A percentile compares a stretch with the other conserved stretches of the same genome.
These are phyloP conservation scores for Drosophila sordidapex DNA, from an alignment of 2,888 invertebrate genomes.

Conservation along the genomic window DNA sequence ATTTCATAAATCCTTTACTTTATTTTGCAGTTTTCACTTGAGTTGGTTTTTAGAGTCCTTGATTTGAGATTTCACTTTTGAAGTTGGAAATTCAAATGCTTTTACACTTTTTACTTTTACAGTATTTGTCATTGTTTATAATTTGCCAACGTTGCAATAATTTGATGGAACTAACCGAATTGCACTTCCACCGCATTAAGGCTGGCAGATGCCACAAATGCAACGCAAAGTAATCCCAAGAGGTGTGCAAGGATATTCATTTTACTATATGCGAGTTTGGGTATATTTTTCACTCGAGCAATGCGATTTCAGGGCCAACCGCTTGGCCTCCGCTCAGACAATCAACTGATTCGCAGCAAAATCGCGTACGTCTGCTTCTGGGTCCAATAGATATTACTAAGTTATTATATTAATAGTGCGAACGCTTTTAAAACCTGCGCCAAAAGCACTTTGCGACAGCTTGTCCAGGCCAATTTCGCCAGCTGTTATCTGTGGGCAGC, in stretches of 20 bases:
- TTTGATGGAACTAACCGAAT: constrained; percentile 27
- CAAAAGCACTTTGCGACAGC: constrained; percentile 58
- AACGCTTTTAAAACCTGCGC: constrained; percentile 70
- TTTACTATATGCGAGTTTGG: not conserved
- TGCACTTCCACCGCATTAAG: not conserved
- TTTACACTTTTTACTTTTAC: not conserved
- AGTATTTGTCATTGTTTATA: not conserved
- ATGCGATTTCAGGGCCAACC: constrained; percentile 54
- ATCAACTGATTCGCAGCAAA: constrained; percentile 43
- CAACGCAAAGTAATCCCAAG: constrained; percentile 28
- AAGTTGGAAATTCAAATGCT: not conserved
- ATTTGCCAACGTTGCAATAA: not conserved
- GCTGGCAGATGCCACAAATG: constrained; percentile 27
- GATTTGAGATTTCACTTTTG: not conserved
- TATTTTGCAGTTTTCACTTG: not conserved
- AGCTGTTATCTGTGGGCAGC: constrained; percentile 54
- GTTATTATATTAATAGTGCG: constrained; percentile 75
- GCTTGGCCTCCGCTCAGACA: constrained; percentile 56
- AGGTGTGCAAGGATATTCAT: constrained; percentile 32
- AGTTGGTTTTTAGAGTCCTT: not conserved
- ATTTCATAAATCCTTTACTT: not conserved
- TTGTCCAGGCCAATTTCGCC: constrained; percentile 65
- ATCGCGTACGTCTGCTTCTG: constrained; percentile 35
- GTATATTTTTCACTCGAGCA: constrained; percentile 3
- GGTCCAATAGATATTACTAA: constrained; percentile 76